Evolutionary conservation across 1,140 invertebrate genomes (phyloP).

Genomic region (Arion vulgaris): DNA sequence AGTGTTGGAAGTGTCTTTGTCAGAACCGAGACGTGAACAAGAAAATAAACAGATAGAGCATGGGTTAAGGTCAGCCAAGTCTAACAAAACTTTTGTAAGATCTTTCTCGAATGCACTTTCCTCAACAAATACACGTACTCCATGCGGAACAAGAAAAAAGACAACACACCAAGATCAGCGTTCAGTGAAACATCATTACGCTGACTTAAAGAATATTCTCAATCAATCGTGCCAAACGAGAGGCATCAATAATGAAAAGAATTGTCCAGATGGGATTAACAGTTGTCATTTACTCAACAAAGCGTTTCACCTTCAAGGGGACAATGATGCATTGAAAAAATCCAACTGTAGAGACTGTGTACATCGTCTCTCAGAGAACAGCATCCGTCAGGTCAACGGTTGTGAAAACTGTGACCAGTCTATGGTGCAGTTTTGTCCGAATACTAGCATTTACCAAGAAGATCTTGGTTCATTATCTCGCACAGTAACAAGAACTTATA

Average conservation of each 20-base stretch:
- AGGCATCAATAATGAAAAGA: not conserved
- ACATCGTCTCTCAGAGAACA: not conserved
- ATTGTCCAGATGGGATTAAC: not conserved
- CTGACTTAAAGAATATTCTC: not conserved
- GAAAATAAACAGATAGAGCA: not conserved
- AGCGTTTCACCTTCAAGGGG: not conserved
- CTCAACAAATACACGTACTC: not conserved
- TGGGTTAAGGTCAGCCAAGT: not conserved
- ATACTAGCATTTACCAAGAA: not conserved
- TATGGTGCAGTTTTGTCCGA: not conserved
- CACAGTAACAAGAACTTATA: not conserved
- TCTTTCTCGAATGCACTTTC: not conserved
- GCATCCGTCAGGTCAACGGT: not conserved
- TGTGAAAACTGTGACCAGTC: not conserved
- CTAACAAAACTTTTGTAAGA: not conserved
- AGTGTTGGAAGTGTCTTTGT: not conserved
- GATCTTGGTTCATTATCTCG: not conserved
- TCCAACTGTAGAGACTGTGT: not conserved
- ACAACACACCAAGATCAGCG: not conserved
- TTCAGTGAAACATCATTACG: not conserved
- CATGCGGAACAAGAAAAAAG: not conserved
- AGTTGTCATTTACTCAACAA: not conserved
- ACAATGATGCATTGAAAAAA: not conserved
- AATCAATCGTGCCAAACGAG: not conserved
- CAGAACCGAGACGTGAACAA: not conserved